phyloP scores from a whole-genome alignment of 2,113 vertebrate species.

The Acrocephalus arundinaceus region DNA sequence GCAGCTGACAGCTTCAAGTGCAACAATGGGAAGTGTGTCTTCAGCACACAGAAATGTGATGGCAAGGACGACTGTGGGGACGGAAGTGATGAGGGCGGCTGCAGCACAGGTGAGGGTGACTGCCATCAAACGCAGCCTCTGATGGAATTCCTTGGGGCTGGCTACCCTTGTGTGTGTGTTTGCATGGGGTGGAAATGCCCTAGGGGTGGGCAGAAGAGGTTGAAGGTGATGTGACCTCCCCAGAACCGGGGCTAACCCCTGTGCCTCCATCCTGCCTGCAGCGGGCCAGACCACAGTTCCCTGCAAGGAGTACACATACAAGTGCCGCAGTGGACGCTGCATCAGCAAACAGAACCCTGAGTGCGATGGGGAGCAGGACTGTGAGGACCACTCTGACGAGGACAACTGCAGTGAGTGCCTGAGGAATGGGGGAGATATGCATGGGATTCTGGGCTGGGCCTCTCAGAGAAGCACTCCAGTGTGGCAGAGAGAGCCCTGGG shows the following conservation, averaged over 20 bases:
- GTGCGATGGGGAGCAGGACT: conserved; percentile 83
- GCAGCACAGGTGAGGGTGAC: conserved; percentile 68
- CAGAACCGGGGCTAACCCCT: not conserved
- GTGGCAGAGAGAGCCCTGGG: not conserved
- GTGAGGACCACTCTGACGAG: conserved; percentile 85
- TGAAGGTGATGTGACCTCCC: not conserved
- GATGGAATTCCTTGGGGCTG: fast-evolving
- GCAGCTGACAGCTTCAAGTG: conserved; percentile 70
- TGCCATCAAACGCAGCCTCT: not conserved
- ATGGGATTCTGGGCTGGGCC: not conserved
- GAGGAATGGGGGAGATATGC: fast-evolving
- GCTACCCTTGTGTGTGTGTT: not conserved
- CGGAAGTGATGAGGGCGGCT: conserved; percentile 81
- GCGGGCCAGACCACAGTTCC: not conserved
- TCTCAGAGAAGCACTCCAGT: fast-evolving
- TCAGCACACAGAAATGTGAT: conserved; percentile 74
- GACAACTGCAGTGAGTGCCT: conserved; percentile 79
- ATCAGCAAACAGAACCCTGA: conserved; percentile 85
- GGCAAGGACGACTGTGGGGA: conserved; percentile 82
- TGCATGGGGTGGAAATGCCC: too few species aligned
- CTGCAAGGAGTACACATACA: conserved; percentile 81
- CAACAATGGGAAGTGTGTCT: conserved; percentile 77
- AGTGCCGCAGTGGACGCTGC: conserved; percentile 78
- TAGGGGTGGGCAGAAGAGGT: not conserved
- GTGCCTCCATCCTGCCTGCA: not conserved